Evolutionary conservation across 1,140 invertebrate genomes (phyloP).

Genomic region (Drosophila malerkotliana): DNA sequence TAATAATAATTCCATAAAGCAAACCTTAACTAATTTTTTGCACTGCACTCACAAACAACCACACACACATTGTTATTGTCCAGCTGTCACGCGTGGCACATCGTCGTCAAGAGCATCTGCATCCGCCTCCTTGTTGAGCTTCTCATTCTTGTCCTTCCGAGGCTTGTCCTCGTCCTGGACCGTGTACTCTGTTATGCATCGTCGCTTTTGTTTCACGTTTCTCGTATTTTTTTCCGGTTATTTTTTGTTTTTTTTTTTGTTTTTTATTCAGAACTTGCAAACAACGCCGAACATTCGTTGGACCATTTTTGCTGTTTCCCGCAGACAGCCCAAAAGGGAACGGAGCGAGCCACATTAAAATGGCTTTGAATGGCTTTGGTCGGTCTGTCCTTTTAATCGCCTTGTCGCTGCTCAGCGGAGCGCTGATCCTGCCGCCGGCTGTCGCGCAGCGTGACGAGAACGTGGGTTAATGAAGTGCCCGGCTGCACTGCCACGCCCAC

Average conservation of each 20-base stretch:
- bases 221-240: slow-evolving; percentile 25
- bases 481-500: slow-evolving; percentile 45
- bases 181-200: slow-evolving; percentile 69
- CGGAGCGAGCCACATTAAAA: slow-evolving; percentile 67
- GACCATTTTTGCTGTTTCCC: slow-evolving; percentile 46
- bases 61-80: slow-evolving; percentile 68
- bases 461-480: slow-evolving; percentile 74
- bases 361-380: slow-evolving; percentile 80
- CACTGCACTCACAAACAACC: slow-evolving; percentile 29
- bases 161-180: slow-evolving; percentile 21
- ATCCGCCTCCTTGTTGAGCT: slow-evolving; percentile 35
- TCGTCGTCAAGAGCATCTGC: slow-evolving; percentile 59
- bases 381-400: slow-evolving; percentile 76
- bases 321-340: slow-evolving; percentile 39
- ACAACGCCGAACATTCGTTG: slow-evolving; percentile 59
- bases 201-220: slow-evolving; percentile 76
- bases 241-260: slow-evolving; percentile 19
- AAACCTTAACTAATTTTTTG: background rate
- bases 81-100: slow-evolving; percentile 79
- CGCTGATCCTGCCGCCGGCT: slow-evolving; percentile 64
- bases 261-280: slow-evolving; percentile 64
- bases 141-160: slow-evolving; percentile 44
- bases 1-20: no score
- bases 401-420: slow-evolving; percentile 72
- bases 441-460: slow-evolving; percentile 73